These are phyloP conservation scores for Drosophila rufa DNA, from an alignment of 1,140 invertebrate genomes.

Conservation along the genomic window DNA sequence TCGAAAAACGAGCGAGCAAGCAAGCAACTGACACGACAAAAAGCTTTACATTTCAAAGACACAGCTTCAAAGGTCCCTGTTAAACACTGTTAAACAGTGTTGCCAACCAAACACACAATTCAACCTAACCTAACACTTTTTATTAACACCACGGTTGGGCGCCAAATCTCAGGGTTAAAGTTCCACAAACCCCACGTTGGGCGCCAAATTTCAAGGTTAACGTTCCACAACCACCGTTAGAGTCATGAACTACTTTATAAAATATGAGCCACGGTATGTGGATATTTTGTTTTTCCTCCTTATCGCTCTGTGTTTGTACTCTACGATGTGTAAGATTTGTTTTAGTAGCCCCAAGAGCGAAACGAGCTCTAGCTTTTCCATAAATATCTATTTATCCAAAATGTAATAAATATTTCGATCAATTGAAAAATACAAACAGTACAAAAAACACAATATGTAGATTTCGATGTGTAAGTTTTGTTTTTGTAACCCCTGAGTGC, in stretches of 20 bases:
- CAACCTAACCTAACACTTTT: neutral
- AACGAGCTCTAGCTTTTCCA: neutral
- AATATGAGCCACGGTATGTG: neutral
- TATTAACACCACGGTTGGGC: neutral
- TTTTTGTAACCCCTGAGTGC: neutral
- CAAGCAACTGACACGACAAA: constrained; percentile 32
- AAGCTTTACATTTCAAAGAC: constrained; percentile 35
- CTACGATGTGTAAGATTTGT: neutral
- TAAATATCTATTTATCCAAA: neutral
- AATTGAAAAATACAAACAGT: neutral
- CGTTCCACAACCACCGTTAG: neutral
- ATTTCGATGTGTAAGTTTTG: neutral
- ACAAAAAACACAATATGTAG: neutral
- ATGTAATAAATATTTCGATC: neutral
- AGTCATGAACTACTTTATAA: too few species aligned
- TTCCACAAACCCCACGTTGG: neutral
- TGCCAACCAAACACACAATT: constrained; percentile 5
- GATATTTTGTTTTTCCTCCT: neutral
- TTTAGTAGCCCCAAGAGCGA: neutral
- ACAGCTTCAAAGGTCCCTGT: neutral
- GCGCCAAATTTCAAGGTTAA: neutral
- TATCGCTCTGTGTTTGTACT: neutral
- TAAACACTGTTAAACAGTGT: neutral
- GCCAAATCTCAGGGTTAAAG: neutral
- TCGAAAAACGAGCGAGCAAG: constrained; percentile 33